Percentiles rank a stretch among this genome's conserved stretches.
phyloP scores from a whole-genome alignment of 1,140 invertebrate genomes.

The Bombus superbus region DNA sequence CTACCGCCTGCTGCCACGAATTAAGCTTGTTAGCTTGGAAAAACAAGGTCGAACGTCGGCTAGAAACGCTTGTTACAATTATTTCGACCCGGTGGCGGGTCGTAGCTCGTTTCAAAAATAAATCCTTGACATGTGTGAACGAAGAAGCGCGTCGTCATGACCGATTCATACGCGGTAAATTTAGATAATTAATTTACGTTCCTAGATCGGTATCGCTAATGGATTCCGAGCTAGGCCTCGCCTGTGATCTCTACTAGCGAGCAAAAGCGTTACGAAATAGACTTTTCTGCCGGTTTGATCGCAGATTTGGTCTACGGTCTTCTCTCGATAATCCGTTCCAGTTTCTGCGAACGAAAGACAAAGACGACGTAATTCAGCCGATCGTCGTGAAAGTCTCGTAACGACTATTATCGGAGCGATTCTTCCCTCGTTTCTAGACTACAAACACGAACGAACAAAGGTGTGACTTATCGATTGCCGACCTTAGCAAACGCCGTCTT shows the following conservation, averaged over 20 bases:
- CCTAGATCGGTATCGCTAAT: not conserved
- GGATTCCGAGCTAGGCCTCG: not conserved
- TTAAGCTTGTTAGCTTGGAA: constrained; percentile 44
- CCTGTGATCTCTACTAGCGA: not conserved
- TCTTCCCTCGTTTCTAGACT: not conserved
- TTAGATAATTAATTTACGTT: constrained; percentile 54
- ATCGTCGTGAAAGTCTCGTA: too few relatives aligned
- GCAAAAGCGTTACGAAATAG: not conserved
- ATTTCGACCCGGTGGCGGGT: not conserved
- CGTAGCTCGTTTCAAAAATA: constrained; percentile 56
- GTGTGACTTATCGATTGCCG: not conserved
- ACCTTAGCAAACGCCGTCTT: not conserved
- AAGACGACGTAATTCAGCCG: too few relatives aligned
- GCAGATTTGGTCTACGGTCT: not conserved
- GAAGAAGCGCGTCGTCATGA: not conserved
- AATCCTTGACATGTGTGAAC: constrained; percentile 55
- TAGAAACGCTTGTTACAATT: constrained; percentile 35
- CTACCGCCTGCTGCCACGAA: not conserved
- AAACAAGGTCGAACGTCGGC: constrained; percentile 32
- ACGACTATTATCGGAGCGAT: not conserved
- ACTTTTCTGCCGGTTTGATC: not conserved
- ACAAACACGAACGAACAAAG: not conserved
- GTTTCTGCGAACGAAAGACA: not conserved
- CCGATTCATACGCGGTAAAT: not conserved
- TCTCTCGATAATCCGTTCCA: not conserved